Evolutionary conservation across 2,888 invertebrate genomes (phyloP).

Genomic region (Cerceris ruficornis): DNA sequence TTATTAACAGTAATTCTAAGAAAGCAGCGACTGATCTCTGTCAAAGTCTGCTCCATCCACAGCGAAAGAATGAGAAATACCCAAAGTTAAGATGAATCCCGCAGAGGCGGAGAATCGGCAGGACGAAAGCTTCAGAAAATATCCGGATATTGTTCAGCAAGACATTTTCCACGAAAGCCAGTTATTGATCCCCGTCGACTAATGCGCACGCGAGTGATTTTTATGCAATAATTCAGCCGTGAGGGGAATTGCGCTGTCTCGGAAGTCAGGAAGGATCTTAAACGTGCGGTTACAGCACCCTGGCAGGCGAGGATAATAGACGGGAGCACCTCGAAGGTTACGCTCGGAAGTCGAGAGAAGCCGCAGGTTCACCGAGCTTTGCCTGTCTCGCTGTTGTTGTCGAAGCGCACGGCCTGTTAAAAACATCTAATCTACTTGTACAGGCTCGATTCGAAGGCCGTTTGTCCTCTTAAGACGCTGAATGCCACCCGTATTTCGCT

Average conservation of each 20-base stretch:
- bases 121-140: too few relatives aligned
- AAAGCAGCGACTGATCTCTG: too few relatives aligned
- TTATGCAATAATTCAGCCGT: conserved; percentile 16
- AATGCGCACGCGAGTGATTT: neutral
- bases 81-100: too few relatives aligned
- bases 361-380: conserved; percentile 24
- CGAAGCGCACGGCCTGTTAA: conserved; percentile 26
- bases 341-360: conserved; percentile 31
- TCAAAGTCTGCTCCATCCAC: too few relatives aligned
- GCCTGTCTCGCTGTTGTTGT: conserved; percentile 34
- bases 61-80: too few relatives aligned
- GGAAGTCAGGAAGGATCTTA: conserved; percentile 37
- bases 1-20: too few relatives aligned
- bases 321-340: conserved; percentile 49
- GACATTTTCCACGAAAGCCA: neutral
- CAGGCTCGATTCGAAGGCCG: conserved; percentile 28
- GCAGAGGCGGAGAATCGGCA: too few relatives aligned
- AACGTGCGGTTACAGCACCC: conserved; percentile 50
- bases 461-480: conserved; percentile 5
- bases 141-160: too few relatives aligned
- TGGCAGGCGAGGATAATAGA: conserved; percentile 51
- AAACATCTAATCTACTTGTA: conserved; percentile 46
- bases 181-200: neutral
- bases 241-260: conserved; percentile 30
- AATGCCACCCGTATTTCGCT: too few relatives aligned